Conservation (phyloP, 2,888 invertebrate species). For the Sarcophaga variegata region DNA sequence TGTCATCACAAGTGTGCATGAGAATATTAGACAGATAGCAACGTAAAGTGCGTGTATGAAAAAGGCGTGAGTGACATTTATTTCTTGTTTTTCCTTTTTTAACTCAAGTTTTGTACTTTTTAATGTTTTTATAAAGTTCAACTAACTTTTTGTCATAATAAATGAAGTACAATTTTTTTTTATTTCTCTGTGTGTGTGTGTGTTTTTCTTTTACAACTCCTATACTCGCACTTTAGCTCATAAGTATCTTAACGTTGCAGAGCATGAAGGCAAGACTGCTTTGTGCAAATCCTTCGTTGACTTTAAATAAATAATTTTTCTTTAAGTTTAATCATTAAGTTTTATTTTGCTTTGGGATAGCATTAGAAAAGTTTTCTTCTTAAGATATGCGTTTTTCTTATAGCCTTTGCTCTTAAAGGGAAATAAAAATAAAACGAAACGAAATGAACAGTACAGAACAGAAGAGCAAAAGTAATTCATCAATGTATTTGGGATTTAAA, state of each 20-base stretch:
- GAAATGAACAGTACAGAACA: too few relatives aligned
- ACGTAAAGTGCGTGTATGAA: neutral
- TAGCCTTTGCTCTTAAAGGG: too few relatives aligned
- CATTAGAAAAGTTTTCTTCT: conserved; percentile 21
- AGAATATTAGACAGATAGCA: neutral
- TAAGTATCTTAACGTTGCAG: too few relatives aligned
- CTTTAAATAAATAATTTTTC: conserved; percentile 50
- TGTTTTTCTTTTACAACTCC: too few relatives aligned
- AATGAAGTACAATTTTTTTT: neutral
- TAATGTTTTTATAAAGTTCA: neutral
- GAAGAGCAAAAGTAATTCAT: neutral
- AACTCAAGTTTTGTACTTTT: neutral
- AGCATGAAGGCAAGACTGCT: neutral
- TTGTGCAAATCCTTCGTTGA: conserved; percentile 27
- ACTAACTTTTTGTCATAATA: too few relatives aligned
- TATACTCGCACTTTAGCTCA: too few relatives aligned
- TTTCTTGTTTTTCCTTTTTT: conserved; percentile 1
- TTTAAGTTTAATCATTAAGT: conserved; percentile 42
- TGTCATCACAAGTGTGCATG: neutral
- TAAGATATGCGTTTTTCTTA: neutral
- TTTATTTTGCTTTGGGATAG: conserved; percentile 31
- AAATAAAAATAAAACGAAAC: too few relatives aligned
- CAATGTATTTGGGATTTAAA: conserved; percentile 17
- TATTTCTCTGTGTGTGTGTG: too few relatives aligned
- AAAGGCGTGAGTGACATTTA: conserved; percentile 32